phyloP scores from a whole-genome alignment of 1,140 invertebrate species.

The Delia radicum region DNA sequence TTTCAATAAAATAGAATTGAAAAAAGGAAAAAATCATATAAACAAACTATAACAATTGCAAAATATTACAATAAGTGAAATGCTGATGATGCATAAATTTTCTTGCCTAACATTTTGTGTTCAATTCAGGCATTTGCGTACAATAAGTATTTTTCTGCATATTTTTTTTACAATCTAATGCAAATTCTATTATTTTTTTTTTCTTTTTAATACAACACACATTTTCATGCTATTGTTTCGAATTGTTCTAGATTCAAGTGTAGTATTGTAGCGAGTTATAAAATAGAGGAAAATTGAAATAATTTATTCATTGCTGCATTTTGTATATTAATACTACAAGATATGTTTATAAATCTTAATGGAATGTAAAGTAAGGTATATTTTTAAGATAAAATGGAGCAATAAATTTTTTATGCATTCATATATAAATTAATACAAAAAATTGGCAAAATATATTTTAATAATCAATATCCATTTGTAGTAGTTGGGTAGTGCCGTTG shows the following conservation, averaged over 20 bases:
- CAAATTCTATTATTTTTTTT: neutral
- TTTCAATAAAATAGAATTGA: neutral
- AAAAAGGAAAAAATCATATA: neutral
- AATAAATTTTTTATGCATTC: too few species aligned
- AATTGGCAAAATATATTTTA: too few species aligned
- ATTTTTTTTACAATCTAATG: slow-evolving; percentile 5
- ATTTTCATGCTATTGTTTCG: neutral
- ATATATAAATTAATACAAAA: too few species aligned
- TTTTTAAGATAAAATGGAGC: too few species aligned
- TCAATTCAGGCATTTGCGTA: slow-evolving; percentile 1
- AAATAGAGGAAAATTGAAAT: slow-evolving; percentile 18
- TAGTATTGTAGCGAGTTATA: neutral
- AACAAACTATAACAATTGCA: neutral
- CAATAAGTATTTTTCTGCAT: neutral
- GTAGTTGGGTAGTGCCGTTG: too few species aligned
- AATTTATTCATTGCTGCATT: slow-evolving; percentile 19
- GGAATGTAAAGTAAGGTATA: too few species aligned
- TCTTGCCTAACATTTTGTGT: slow-evolving; percentile 5
- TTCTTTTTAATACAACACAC: neutral
- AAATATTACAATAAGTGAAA: slow-evolving; percentile 18
- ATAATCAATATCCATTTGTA: too few species aligned
- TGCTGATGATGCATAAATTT: slow-evolving; percentile 20
- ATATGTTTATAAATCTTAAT: too few species aligned
- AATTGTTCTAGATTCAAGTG: neutral
- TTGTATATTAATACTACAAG: slow-evolving; percentile 8